Conservation (phyloP, 2,888 invertebrate species). For the Xestia c-nigrum region DNA sequence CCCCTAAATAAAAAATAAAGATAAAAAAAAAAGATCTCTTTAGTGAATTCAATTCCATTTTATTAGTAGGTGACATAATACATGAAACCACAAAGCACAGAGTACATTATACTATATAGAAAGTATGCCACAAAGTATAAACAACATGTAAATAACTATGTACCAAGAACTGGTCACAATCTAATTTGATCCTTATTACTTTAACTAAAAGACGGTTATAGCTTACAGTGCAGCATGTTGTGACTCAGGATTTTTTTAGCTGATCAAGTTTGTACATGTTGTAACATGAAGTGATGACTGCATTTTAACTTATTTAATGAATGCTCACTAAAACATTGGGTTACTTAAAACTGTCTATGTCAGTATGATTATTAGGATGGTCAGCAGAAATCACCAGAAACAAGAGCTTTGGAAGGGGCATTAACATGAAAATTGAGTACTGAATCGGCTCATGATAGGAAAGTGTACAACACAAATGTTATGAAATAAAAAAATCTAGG, state of each 20-base stretch:
- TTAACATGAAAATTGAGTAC: neutral
- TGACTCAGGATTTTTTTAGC: conserved; percentile 1
- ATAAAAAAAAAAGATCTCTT: too few species aligned
- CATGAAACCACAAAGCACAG: neutral
- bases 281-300: conserved; percentile 14
- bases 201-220: neutral
- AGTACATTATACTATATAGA: too few species aligned
- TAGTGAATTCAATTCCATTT: neutral
- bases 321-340: conserved; percentile 1
- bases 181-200: conserved; percentile 6
- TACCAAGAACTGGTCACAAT: neutral
- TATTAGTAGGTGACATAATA: neutral
- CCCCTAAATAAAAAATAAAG: too few species aligned
- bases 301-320: neutral
- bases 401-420: neutral
- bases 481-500: neutral
- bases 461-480: neutral
- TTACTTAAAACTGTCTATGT: neutral
- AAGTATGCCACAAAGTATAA: neutral
- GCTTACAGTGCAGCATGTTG: neutral
- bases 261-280: conserved; percentile 19
- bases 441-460: neutral
- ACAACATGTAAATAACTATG: neutral
- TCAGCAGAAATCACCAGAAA: neutral
- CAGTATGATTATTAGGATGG: neutral